Conservation (phyloP, 2,113 vertebrate genomes). For the Pteronura brasiliensis region DNA sequence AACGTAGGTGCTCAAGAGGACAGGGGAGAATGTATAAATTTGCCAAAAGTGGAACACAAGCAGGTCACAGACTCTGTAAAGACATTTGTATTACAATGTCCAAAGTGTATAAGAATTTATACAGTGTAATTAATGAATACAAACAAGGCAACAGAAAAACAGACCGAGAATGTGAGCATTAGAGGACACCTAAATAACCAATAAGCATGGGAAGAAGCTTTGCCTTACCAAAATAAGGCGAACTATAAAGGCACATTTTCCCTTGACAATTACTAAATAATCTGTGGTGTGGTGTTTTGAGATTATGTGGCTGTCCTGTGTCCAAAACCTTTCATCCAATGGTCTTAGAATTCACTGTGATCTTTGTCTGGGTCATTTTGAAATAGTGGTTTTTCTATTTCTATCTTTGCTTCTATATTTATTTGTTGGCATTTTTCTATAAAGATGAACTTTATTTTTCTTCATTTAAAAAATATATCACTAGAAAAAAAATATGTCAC, state of each 20-base stretch:
- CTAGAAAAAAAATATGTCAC: not conserved
- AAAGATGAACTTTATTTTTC: not conserved
- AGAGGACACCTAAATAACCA: not conserved
- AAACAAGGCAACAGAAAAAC: conserved; percentile 1
- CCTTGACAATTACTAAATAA: not conserved
- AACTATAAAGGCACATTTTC: not conserved
- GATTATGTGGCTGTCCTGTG: not conserved
- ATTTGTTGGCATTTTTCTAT: not conserved
- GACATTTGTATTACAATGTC: not conserved
- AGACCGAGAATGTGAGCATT: not conserved
- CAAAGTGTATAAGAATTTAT: not conserved
- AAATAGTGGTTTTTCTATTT: not conserved
- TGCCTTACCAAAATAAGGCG: not conserved
- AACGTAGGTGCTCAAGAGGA: not conserved
- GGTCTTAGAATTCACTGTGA: not conserved
- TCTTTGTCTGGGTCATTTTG: not conserved
- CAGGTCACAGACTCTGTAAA: not conserved
- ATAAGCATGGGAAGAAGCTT: not conserved
- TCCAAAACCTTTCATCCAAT: not conserved
- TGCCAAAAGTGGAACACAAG: not conserved
- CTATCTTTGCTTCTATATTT: not conserved
- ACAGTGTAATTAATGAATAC: not conserved
- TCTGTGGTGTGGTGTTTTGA: not conserved
- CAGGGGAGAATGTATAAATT: not conserved
- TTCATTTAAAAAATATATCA: not conserved